Evolutionary conservation across 2,113 vertebrate genomes (phyloP).

Genomic region (Gymnogyps californianus): DNA sequence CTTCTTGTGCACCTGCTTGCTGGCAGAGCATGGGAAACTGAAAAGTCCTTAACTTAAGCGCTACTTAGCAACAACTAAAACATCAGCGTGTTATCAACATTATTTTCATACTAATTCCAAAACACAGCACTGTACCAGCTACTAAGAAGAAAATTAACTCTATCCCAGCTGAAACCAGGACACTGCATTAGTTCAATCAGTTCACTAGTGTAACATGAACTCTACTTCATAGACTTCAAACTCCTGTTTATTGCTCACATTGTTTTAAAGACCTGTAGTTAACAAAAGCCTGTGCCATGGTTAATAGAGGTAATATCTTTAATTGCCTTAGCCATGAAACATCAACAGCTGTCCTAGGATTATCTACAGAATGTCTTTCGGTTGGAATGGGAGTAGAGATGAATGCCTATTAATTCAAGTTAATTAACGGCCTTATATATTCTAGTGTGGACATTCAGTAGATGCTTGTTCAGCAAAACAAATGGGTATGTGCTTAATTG

Average conservation of each 20-base stretch:
- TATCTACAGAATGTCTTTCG: neutral
- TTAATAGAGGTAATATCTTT: neutral
- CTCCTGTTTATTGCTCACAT: neutral
- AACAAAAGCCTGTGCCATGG: neutral
- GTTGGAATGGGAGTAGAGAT: neutral
- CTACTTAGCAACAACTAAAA: too few relatives aligned
- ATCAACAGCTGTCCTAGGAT: neutral
- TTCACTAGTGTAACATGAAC: neutral
- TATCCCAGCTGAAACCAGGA: too few relatives aligned
- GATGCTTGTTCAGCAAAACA: constrained; percentile 2
- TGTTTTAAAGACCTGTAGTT: neutral
- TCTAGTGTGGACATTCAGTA: neutral
- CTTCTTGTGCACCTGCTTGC: too few relatives aligned
- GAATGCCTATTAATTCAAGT: neutral
- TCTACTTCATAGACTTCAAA: neutral
- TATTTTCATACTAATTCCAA: too few relatives aligned
- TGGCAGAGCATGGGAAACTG: too few relatives aligned
- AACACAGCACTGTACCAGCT: too few relatives aligned
- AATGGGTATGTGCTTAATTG: neutral
- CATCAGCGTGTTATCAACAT: too few relatives aligned
- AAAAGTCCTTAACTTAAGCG: too few relatives aligned
- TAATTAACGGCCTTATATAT: neutral
- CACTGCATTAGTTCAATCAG: neutral
- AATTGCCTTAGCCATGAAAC: neutral
- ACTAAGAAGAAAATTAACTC: too few relatives aligned